phyloP scores from a whole-genome alignment of 1,140 invertebrate species.

The Sweltsa coloradensis region DNA sequence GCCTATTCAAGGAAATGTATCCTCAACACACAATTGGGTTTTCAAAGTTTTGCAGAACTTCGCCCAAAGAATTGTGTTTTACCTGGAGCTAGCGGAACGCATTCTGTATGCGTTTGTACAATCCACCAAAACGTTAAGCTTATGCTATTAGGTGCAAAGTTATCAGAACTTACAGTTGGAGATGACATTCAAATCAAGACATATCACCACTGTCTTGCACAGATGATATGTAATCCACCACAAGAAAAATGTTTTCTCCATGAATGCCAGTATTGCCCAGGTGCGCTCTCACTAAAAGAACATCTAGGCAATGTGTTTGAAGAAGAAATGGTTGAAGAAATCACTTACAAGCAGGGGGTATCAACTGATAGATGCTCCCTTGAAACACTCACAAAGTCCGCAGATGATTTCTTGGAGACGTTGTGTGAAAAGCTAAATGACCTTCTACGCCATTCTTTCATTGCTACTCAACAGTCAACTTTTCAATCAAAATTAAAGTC shows the following conservation, averaged over 20 bases:
- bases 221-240: conserved; percentile 9
- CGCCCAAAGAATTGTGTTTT: too few relatives aligned
- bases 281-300: neutral
- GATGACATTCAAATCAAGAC: too few relatives aligned
- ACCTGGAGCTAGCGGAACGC: neutral
- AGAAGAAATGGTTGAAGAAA: conserved; percentile 5
- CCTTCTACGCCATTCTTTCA: conserved; percentile 10
- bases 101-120: conserved; percentile 13
- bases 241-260: conserved; percentile 2
- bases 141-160: conserved; percentile 10
- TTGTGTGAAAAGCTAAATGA: conserved; percentile 6
- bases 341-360: conserved; percentile 6
- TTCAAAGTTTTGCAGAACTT: neutral
- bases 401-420: conserved; percentile 12
- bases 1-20: neutral
- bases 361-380: conserved; percentile 2
- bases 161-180: neutral
- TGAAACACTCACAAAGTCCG: conserved; percentile 10
- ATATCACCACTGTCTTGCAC: conserved; percentile 10
- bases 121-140: conserved; percentile 16
- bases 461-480: conserved; percentile 9
- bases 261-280: conserved; percentile 8
- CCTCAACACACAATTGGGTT: neutral
- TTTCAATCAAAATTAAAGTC: conserved; percentile 11
- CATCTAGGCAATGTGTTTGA: conserved; percentile 2